These are phyloP conservation scores for Brachionus angularis DNA, from an alignment of 1,140 invertebrate species.

Conservation along the genomic window DNA sequence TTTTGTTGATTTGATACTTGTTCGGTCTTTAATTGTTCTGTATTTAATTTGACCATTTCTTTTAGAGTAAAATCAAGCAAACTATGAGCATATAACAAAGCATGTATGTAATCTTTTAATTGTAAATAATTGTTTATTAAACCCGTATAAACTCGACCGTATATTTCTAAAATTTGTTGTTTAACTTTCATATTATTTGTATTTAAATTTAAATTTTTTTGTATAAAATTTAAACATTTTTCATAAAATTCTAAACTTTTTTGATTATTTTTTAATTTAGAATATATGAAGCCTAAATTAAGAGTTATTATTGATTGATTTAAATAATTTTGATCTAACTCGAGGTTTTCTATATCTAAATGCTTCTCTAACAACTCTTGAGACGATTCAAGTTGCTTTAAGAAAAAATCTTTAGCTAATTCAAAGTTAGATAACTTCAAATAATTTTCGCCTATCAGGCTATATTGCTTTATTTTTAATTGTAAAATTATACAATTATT, in stretches of 20 bases:
- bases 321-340: conserved; percentile 14
- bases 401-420: conserved; percentile 15
- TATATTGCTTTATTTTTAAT: conserved; percentile 7
- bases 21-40: conserved; percentile 5
- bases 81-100: conserved; percentile 7
- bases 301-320: conserved; percentile 19
- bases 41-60: conserved; percentile 38
- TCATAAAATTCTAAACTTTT: conserved; percentile 23
- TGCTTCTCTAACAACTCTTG: background rate
- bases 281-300: conserved; percentile 34
- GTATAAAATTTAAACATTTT: conserved; percentile 4
- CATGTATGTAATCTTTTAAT: conserved; percentile 22
- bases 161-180: conserved; percentile 20
- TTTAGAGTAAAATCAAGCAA: conserved; percentile 42
- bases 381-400: conserved; percentile 7
- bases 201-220: background rate
- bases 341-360: background rate
- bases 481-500: background rate
- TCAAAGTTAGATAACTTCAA: conserved; percentile 14
- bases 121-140: conserved; percentile 22
- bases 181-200: background rate
- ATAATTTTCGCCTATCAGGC: conserved; percentile 3
- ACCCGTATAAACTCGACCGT: conserved; percentile 24
- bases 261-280: conserved; percentile 5
- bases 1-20: background rate